Conservation (phyloP, 2,888 invertebrate species). For the Chorisops tibialis region DNA sequence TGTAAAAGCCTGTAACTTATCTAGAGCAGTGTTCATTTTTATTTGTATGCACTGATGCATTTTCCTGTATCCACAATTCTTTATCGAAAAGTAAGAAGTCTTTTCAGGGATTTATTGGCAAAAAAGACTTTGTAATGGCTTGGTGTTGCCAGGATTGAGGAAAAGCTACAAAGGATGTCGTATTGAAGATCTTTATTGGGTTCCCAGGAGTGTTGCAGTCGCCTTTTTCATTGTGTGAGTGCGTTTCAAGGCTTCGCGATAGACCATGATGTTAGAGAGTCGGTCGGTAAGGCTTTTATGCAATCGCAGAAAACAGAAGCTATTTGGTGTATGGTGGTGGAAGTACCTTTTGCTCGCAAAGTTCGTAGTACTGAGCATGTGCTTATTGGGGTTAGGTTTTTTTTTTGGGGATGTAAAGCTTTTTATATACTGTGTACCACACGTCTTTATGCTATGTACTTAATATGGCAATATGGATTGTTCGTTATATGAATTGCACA, state of each 20-base stretch:
- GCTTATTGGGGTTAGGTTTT: not conserved
- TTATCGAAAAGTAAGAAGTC: no score
- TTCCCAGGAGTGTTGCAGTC: no score
- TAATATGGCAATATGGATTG: not conserved
- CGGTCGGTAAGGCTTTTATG: slow-evolving; percentile 8
- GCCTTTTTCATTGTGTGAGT: no score
- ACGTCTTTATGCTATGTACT: not conserved
- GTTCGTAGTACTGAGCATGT: slow-evolving; percentile 14
- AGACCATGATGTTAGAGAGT: not conserved
- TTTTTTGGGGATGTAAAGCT: not conserved
- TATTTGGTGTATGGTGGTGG: not conserved
- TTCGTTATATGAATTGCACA: not conserved
- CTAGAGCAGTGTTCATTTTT: no score
- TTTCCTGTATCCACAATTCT: no score
- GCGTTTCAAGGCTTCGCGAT: slow-evolving; percentile 19
- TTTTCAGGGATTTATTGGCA: no score
- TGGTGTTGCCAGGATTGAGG: no score
- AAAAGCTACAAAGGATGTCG: no score
- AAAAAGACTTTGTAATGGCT: no score
- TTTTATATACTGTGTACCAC: not conserved
- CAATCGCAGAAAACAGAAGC: not conserved
- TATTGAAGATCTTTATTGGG: no score
- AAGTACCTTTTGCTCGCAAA: not conserved
- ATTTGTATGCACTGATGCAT: no score
- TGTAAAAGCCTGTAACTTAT: no score